These are phyloP conservation scores for Setipinna tenuifilis DNA, from an alignment of 2,797 vertebrate genomes.

Conservation along the genomic window DNA sequence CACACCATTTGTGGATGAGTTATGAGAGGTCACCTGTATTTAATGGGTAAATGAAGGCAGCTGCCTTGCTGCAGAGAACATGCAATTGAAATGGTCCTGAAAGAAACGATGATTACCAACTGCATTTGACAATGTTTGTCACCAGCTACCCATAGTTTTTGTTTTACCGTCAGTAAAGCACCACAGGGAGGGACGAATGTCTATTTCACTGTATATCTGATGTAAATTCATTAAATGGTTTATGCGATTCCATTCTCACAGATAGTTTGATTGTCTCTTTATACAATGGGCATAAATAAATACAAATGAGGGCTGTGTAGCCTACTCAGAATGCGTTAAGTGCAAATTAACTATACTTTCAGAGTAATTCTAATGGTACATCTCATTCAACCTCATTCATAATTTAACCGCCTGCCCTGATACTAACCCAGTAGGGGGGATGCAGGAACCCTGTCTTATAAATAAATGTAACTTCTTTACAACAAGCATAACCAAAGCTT, in stretches of 20 bases:
- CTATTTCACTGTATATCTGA: constrained; percentile 65
- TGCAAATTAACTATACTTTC: too few relatives aligned
- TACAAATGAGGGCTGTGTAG: not conserved
- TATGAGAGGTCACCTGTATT: constrained; percentile 64
- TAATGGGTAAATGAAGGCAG: constrained; percentile 48
- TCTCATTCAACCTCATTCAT: too few relatives aligned
- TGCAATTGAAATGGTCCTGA: constrained; percentile 44
- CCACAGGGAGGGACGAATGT: constrained; percentile 41
- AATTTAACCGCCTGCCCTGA: too few relatives aligned
- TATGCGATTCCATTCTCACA: not conserved
- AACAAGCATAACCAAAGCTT: too few relatives aligned
- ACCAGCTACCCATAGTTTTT: constrained; percentile 50
- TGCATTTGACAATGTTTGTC: constrained; percentile 41
- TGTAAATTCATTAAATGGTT: constrained; percentile 73
- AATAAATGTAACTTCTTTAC: too few relatives aligned
- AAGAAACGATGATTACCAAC: constrained; percentile 36
- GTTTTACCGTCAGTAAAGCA: constrained; percentile 37
- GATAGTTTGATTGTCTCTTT: not conserved
- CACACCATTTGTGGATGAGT: constrained; percentile 88
- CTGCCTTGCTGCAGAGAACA: constrained; percentile 41
- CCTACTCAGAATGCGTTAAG: too few relatives aligned
- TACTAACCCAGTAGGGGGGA: too few relatives aligned
- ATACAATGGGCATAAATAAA: not conserved
- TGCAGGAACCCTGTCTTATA: too few relatives aligned
- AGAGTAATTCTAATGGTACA: too few relatives aligned